Evolutionary conservation across 2,888 invertebrate genomes (phyloP), one percentile per base, ranked within the genome.

Genomic region (Chymomyza fuscimana): DNA sequence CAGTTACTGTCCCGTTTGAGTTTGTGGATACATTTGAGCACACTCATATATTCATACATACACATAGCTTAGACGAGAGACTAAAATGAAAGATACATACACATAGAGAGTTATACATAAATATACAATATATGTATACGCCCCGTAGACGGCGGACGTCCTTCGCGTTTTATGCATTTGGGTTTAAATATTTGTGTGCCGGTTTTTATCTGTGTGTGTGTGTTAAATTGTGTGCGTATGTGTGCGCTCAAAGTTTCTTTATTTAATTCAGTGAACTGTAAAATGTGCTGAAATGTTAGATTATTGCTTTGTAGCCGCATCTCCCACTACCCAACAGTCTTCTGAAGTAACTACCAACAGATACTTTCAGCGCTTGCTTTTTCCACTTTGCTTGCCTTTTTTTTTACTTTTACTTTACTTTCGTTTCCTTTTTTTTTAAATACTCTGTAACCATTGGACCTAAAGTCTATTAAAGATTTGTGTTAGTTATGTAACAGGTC

Each of bases 221-320:
- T 32, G 32, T 32, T 32, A 32, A 32, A 32, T 32, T 60, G 36
- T 63, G 65, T 54, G 76, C 73, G 67, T 77, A 70, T 78, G 67
- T 66, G 71, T 71, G 60, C 69, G 67, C 77, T 74, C 86, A 82
- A 87, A 83, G 83, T 83, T 83, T 83, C 87, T 87, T 83, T 83
- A 83, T 83, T 83, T 87, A 87, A 87, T 83, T 87, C 83, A 83
- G 83, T 83, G 83, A 83, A 87, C 83, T 83, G 83, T 83, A 83
- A 83, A 83, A 83, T 83, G 83, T 83, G 83, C 83, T 83, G 83
- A 83, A 83, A 83, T 87, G 83, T 83, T 83, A 87, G 83, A 83
- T 83, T 83, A 83, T 83, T 83, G 83, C 83, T 83, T 83, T 86
- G 73, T 51, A 76, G 59, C 72, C 61, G 60, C 67, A 32, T 64